phyloP scores from a whole-genome alignment of 2,888 invertebrate species.

The Caenorhabditis sp. region DNA sequence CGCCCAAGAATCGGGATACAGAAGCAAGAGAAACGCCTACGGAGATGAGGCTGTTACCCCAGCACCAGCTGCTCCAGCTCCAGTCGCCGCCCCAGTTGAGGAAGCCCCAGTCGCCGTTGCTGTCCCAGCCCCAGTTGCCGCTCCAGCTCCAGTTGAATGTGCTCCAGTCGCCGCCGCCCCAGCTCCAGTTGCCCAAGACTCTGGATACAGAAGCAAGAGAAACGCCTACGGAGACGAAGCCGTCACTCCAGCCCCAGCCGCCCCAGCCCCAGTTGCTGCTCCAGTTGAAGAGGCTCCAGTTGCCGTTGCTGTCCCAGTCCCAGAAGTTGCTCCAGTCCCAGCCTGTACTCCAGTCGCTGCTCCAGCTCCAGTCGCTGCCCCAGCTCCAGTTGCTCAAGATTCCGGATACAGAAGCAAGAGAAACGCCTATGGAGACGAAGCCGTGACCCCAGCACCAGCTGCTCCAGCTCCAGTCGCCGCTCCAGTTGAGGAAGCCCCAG shows the following conservation, averaged over 20 bases:
- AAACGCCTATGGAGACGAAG: constrained; percentile 51
- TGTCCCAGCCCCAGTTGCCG: constrained; percentile 9
- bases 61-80: constrained; percentile 17
- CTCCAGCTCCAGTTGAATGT: constrained; percentile 24
- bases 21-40: constrained; percentile 47
- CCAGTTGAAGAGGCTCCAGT: constrained; percentile 30
- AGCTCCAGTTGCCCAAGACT: constrained; percentile 32
- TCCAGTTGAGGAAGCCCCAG: constrained; percentile 31
- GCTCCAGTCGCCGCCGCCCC: constrained; percentile 35
- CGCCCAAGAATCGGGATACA: constrained; percentile 34
- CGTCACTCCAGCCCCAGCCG: constrained; percentile 24
- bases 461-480: constrained; percentile 22
- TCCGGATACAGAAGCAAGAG: constrained; percentile 48
- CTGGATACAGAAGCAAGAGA: constrained; percentile 39
- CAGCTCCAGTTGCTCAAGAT: constrained; percentile 33
- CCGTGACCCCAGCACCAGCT: constrained; percentile 43
- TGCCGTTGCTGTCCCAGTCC: constrained; percentile 14
- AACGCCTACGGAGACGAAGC: constrained; percentile 38
- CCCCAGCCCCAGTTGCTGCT: constrained; percentile 15
- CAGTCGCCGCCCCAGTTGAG: constrained; percentile 17
- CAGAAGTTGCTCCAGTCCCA: constrained; percentile 18
- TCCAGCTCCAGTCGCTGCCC: no score
- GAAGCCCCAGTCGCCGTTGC: constrained; percentile 18
- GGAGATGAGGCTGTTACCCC: constrained; percentile 50
- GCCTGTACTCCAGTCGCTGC: constrained; percentile 34